A percentile compares a stretch with the other conserved stretches of the same genome.
Evolutionary conservation across 2,113 vertebrate species (phyloP).

Genomic region (Entomyzon cyanotis): DNA sequence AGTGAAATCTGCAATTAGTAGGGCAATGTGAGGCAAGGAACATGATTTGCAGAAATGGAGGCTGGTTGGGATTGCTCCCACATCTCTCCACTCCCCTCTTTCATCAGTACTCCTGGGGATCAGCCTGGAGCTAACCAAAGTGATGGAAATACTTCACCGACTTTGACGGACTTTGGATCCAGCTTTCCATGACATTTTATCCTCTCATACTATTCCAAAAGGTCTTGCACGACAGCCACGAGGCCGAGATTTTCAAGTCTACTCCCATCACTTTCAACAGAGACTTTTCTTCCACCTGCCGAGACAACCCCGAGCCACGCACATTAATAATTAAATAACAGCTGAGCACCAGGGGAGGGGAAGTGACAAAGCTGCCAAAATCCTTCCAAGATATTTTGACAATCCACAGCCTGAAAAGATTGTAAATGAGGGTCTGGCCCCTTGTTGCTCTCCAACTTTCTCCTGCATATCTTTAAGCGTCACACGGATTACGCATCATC

Average conservation of each 20-base stretch:
- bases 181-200: neutral
- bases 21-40: neutral
- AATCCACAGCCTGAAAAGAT: conserved; percentile 51
- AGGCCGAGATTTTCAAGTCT: neutral
- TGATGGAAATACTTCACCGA: neutral
- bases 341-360: conserved; percentile 38
- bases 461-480: conserved; percentile 46
- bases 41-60: neutral
- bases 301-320: neutral
- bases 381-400: conserved; percentile 57
- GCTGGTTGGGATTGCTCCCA: neutral
- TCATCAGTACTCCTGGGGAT: neutral
- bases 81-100: neutral
- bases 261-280: conserved; percentile 24
- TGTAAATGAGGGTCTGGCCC: conserved; percentile 58
- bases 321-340: conserved; percentile 65
- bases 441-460: conserved; percentile 23
- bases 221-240: neutral
- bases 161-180: neutral
- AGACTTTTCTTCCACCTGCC: conserved; percentile 21
- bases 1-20: neutral
- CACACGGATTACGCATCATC: conserved; percentile 7
- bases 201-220: neutral
- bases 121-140: neutral
- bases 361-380: conserved; percentile 65